Evolutionary conservation across 92 coral and sea anemone genomes (phyloP).

Genomic region (Galaxea fascicularis): DNA sequence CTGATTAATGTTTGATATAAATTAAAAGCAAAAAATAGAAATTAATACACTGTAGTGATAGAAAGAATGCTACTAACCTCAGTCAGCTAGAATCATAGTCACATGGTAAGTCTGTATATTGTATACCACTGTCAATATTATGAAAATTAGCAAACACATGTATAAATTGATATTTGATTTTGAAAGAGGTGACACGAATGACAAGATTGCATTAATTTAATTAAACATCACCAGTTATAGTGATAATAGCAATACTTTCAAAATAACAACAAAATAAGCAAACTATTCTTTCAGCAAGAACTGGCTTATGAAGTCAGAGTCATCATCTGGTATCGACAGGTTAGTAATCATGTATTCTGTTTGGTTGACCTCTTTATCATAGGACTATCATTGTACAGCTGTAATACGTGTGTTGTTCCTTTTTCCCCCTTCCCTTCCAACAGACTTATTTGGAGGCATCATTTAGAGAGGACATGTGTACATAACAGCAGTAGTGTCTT

Average conservation of each 20-base stretch:
- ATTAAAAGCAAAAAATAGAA: not conserved
- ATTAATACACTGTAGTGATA: slow-evolving; percentile 5
- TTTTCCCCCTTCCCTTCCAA: slow-evolving; percentile 1
- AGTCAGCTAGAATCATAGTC: slow-evolving; percentile 2
- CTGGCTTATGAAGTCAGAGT: slow-evolving; percentile 1
- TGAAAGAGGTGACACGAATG: slow-evolving; percentile 16
- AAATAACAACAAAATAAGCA: slow-evolving; percentile 1
- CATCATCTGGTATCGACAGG: not conserved
- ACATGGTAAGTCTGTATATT: not conserved
- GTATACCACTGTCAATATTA: slow-evolving; percentile 12
- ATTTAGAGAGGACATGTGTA: not conserved
- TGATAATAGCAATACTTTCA: not conserved
- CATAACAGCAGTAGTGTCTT: not conserved
- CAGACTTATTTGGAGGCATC: slow-evolving; percentile 5
- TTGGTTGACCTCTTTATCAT: slow-evolving; percentile 5
- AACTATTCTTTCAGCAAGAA: slow-evolving; percentile 7
- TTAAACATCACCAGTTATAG: not conserved
- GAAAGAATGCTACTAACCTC: slow-evolving; percentile 8
- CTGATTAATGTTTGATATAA: not conserved
- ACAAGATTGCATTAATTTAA: slow-evolving; percentile 12
- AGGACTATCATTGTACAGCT: slow-evolving; percentile 13
- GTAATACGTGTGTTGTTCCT: not conserved
- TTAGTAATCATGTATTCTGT: not conserved
- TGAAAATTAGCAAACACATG: slow-evolving; percentile 15
- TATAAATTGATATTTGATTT: slow-evolving; percentile 1